These are phyloP conservation scores for Oegoconia quadripuncta DNA, from an alignment of 2,888 invertebrate species.

Conservation along the genomic window DNA sequence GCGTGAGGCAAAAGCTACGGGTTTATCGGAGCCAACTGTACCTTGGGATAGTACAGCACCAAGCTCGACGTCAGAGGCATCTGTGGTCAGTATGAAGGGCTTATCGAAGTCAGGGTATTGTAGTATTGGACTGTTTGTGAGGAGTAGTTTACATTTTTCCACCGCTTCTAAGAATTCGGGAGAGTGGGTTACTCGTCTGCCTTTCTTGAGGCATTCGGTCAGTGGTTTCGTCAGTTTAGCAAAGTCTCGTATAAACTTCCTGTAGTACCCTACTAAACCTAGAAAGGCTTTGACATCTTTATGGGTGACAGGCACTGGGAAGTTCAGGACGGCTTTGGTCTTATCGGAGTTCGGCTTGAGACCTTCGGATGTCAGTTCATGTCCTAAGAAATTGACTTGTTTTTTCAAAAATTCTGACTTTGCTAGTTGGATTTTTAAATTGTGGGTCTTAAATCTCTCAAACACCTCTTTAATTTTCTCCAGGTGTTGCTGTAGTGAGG, in stretches of 20 bases:
- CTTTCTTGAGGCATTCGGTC: constrained; percentile 26
- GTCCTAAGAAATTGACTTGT: constrained; percentile 21
- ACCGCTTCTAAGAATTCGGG: constrained; percentile 21
- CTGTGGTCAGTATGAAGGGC: constrained; percentile 23
- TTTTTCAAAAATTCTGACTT: constrained; percentile 24
- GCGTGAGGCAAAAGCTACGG: constrained; percentile 4
- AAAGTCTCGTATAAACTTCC: constrained; percentile 23
- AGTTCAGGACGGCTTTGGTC: constrained; percentile 17
- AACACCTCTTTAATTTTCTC: constrained; percentile 22
- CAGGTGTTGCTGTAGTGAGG: constrained; percentile 22
- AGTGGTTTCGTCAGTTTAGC: constrained; percentile 21
- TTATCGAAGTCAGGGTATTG: constrained; percentile 35
- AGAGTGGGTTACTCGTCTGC: constrained; percentile 3
- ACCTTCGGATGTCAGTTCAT: constrained; percentile 17
- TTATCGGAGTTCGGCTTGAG: constrained; percentile 22
- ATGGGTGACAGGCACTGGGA: constrained; percentile 16
- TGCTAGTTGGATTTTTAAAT: constrained; percentile 23
- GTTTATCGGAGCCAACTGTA: constrained; percentile 16
- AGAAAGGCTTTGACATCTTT: constrained; percentile 21
- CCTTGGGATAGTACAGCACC: constrained; percentile 26
- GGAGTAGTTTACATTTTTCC: constrained; percentile 25
- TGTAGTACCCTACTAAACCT: constrained; percentile 22
- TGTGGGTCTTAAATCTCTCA: constrained; percentile 17
- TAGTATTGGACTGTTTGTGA: constrained; percentile 30
- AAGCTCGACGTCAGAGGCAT: constrained; percentile 21